These are phyloP conservation scores for Calycopis cecrops DNA, from an alignment of 1,140 invertebrate species.

Conservation along the genomic window DNA sequence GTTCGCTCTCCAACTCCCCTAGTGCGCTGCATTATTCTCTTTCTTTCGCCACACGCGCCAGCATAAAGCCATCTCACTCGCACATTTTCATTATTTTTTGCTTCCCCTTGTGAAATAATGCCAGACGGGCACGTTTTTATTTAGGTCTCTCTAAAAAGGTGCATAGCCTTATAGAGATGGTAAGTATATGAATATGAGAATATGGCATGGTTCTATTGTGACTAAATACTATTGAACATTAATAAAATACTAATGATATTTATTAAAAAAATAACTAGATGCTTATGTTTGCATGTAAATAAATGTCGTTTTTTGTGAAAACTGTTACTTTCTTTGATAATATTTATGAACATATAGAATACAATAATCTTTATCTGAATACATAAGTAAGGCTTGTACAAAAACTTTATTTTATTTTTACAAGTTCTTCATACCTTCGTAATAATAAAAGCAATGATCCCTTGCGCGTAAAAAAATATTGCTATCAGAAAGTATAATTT, in stretches of 20 bases:
- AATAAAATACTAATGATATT: slow-evolving; percentile 18
- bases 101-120: slow-evolving; percentile 70
- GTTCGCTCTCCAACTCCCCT: slow-evolving; percentile 67
- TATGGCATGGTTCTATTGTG: slow-evolving; percentile 37
- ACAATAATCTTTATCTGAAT: no score
- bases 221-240: slow-evolving; percentile 24
- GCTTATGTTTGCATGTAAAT: slow-evolving; percentile 4
- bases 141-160: slow-evolving; percentile 59
- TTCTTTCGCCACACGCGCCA: slow-evolving; percentile 60
- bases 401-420: no score
- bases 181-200: slow-evolving; percentile 45
- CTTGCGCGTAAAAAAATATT: no score
- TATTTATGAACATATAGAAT: no score
- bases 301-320: not conserved
- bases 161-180: slow-evolving; percentile 47
- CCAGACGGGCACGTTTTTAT: slow-evolving; percentile 64
- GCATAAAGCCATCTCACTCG: slow-evolving; percentile 59
- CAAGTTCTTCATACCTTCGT: no score
- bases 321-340: no score
- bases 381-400: no score
- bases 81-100: slow-evolving; percentile 72
- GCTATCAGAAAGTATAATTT: no score
- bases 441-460: no score
- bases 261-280: not conserved
- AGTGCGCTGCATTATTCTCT: slow-evolving; percentile 53